Conservation (phyloP, 2,888 invertebrate genomes). For the Parnassius apollo region DNA sequence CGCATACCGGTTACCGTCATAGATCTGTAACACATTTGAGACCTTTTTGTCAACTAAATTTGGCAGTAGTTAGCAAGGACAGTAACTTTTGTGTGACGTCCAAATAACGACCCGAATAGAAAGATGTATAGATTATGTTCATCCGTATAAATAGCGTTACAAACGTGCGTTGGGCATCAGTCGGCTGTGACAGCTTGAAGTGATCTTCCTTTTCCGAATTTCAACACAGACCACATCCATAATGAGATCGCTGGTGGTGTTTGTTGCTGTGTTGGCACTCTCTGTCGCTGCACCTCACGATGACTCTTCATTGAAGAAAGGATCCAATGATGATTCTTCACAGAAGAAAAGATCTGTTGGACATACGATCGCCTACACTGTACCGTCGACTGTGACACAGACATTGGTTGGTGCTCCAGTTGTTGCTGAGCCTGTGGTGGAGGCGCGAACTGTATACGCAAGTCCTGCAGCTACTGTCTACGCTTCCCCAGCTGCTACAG, state of each 20-base stretch:
- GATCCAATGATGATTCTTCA: constrained; percentile 32
- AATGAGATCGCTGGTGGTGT: constrained; percentile 72
- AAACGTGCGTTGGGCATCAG: constrained; percentile 47
- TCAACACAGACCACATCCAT: constrained; percentile 63
- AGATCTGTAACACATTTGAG: constrained; percentile 33
- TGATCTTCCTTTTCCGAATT: constrained; percentile 56
- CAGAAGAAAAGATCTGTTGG: constrained; percentile 46
- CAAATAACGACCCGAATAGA: constrained; percentile 45
- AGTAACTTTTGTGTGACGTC: constrained; percentile 51
- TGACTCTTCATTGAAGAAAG: constrained; percentile 36
- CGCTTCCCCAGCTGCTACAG: constrained; percentile 38
- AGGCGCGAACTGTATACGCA: constrained; percentile 28
- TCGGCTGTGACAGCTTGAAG: constrained; percentile 57
- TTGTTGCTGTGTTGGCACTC: constrained; percentile 55
- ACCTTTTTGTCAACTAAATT: constrained; percentile 47
- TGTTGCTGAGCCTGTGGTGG: constrained; percentile 28
- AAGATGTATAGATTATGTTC: constrained; percentile 51
- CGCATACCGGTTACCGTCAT: constrained; percentile 34
- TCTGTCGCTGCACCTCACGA: constrained; percentile 34
- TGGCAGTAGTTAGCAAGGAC: constrained; percentile 54
- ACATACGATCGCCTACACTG: constrained; percentile 41
- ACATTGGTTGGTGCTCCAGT: constrained; percentile 48
- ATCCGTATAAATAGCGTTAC: constrained; percentile 62
- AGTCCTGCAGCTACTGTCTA: constrained; percentile 28
- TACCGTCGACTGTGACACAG: constrained; percentile 36